Evolutionary conservation across 2,888 invertebrate species (phyloP).

Genomic region (Trisateles emortualis): DNA sequence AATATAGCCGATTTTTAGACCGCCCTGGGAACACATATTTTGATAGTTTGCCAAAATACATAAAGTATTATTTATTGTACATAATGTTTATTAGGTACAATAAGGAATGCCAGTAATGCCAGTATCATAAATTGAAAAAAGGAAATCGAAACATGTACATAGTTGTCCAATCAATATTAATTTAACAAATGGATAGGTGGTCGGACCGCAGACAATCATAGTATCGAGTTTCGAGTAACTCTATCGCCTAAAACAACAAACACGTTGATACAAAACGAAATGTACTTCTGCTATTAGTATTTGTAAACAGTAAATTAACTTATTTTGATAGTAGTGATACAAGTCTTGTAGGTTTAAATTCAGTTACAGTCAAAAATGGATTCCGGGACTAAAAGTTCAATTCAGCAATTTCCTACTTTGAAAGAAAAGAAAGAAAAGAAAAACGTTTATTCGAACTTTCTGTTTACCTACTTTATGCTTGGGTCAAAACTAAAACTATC

Average conservation of each 20-base stretch:
- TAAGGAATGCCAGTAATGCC: slow-evolving; percentile 19
- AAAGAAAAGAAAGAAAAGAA: no score
- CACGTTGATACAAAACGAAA: slow-evolving; percentile 16
- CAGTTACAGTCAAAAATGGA: no score
- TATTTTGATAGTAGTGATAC: no score
- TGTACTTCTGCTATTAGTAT: slow-evolving; percentile 7
- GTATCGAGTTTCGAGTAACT: slow-evolving; percentile 46
- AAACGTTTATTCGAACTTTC: no score
- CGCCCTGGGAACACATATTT: slow-evolving; percentile 39
- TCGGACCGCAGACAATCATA: slow-evolving; percentile 38
- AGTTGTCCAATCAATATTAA: slow-evolving; percentile 55
- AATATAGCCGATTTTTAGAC: slow-evolving; percentile 47
- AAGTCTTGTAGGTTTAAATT: no score
- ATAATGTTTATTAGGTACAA: slow-evolving; percentile 17
- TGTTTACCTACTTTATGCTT: no score
- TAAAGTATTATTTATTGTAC: slow-evolving; percentile 40
- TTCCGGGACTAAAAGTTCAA: no score
- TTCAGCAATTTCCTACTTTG: no score
- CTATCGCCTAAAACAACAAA: slow-evolving; percentile 31
- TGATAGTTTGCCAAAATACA: slow-evolving; percentile 56
- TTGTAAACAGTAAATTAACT: slow-evolving; percentile 6
- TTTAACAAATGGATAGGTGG: slow-evolving; percentile 54
- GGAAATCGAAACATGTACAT: slow-evolving; percentile 29
- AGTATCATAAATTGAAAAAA: slow-evolving; percentile 22
- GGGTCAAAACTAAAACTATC: no score